A percentile compares a stretch with the other conserved stretches of the same genome.
Evolutionary conservation across 2,113 vertebrate species (phyloP).

Genomic region (Cichladusa arquata): DNA sequence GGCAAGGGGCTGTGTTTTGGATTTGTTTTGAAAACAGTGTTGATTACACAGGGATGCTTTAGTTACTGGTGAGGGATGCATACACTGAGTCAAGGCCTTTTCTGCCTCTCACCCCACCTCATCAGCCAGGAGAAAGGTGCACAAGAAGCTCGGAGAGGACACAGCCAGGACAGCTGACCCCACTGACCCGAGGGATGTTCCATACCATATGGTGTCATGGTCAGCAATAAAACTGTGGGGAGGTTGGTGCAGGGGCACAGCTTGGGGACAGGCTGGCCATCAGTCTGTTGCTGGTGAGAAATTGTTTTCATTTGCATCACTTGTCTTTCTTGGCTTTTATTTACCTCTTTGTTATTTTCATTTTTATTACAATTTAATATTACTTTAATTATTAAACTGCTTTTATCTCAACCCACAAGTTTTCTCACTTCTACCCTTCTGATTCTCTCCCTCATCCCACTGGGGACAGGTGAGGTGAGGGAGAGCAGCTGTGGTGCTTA

Average conservation of each 20-base stretch:
- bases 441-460: neutral
- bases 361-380: neutral
- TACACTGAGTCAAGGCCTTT: neutral
- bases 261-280: neutral
- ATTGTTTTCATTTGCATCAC: neutral
- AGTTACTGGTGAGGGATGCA: neutral
- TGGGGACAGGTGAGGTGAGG: neutral
- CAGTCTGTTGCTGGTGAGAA: neutral
- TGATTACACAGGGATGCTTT: neutral
- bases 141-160: neutral
- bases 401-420: neutral
- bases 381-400: neutral
- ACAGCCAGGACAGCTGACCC: neutral
- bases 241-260: fast-evolving
- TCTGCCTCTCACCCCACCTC: neutral
- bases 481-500: neutral
- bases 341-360: neutral
- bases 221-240: neutral
- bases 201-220: neutral
- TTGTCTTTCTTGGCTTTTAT: neutral
- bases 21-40: neutral
- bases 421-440: neutral
- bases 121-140: neutral
- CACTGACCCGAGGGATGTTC: neutral
- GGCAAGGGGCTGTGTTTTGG: neutral